A percentile compares a stretch with the other conserved stretches of the same genome.
Conservation (phyloP, 37 sponge, comb jelly and placozoan genomes). For the Dysidea cf. avara region DNA sequence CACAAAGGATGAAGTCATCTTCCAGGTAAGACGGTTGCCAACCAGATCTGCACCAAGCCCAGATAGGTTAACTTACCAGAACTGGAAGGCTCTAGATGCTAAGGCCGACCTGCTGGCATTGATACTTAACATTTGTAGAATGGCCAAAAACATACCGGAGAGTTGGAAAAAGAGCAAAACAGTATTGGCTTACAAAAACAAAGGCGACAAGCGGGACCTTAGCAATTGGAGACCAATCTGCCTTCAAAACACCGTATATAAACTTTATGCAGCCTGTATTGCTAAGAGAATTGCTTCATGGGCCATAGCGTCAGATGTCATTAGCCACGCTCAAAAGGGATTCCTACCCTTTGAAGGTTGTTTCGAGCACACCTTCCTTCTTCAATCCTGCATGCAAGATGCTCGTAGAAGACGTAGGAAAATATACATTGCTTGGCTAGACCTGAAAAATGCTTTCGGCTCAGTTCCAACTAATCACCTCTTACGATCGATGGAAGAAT, state of each 20-base stretch:
- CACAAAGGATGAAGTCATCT: too few species aligned
- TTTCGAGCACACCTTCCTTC: constrained; percentile 33
- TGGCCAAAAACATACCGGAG: not conserved
- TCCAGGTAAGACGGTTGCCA: too few species aligned
- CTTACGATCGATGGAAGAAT: constrained; percentile 12
- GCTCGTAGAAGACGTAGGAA: constrained; percentile 22
- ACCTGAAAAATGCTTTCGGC: constrained; percentile 49
- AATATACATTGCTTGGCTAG: constrained; percentile 30
- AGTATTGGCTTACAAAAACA: constrained; percentile 50
- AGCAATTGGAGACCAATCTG: too few species aligned
- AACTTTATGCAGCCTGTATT: constrained; percentile 35
- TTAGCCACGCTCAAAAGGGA: constrained; percentile 25
- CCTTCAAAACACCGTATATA: constrained; percentile 53
- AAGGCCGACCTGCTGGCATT: too few species aligned
- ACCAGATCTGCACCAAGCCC: not conserved
- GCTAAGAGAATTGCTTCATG: constrained; percentile 37
- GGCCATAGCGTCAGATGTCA: constrained; percentile 15
- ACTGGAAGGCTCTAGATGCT: too few species aligned
- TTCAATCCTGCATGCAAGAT: constrained; percentile 21
- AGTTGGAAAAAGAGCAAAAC: constrained; percentile 41
- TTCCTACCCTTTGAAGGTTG: constrained; percentile 50
- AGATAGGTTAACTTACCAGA: constrained; percentile 4
- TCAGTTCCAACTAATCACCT: constrained; percentile 30
- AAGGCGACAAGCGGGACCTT: not conserved
- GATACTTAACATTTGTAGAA: too few species aligned